Conservation (phyloP, 37 sponge, comb jelly and placozoan species). For the Geodia barretti region DNA sequence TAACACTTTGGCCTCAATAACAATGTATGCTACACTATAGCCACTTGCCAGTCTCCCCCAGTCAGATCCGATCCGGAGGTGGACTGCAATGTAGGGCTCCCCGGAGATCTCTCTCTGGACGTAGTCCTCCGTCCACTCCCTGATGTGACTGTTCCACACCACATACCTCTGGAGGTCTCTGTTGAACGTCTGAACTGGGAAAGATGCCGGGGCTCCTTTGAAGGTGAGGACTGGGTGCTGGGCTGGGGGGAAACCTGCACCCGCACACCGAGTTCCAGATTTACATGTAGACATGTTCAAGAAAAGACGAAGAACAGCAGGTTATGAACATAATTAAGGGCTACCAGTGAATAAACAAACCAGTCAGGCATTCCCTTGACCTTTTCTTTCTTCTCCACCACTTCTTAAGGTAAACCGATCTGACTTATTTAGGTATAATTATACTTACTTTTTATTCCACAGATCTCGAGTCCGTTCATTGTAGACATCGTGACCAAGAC, state of each 20-base stretch:
- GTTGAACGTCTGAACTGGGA: conserved; percentile 59
- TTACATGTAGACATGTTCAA: too few relatives aligned
- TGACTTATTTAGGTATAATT: too few relatives aligned
- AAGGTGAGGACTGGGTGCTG: conserved; percentile 81
- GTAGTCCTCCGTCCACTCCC: conserved; percentile 26
- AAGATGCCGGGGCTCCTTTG: conserved; percentile 84
- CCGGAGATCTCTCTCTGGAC: conserved; percentile 44
- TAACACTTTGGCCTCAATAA: too few relatives aligned
- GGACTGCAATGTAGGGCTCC: conserved; percentile 67
- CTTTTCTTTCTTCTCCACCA: too few relatives aligned
- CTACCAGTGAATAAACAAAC: too few relatives aligned
- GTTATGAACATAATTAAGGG: too few relatives aligned
- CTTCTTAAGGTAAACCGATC: too few relatives aligned
- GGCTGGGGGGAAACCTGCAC: conserved; percentile 66
- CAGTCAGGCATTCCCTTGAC: too few relatives aligned
- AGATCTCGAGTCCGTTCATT: background rate
- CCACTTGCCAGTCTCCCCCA: too few relatives aligned
- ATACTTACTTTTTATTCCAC: conserved; percentile 72
- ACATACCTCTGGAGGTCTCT: conserved; percentile 69
- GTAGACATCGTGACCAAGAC: conserved; percentile 42
- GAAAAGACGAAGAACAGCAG: too few relatives aligned
- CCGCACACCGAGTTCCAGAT: too few relatives aligned
- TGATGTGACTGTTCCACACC: conserved; percentile 62
- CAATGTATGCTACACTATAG: too few relatives aligned
- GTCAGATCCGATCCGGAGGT: conserved; percentile 81